These are phyloP conservation scores for Callinectes sapidus DNA, from an alignment of 2,888 invertebrate species.

Conservation along the genomic window DNA sequence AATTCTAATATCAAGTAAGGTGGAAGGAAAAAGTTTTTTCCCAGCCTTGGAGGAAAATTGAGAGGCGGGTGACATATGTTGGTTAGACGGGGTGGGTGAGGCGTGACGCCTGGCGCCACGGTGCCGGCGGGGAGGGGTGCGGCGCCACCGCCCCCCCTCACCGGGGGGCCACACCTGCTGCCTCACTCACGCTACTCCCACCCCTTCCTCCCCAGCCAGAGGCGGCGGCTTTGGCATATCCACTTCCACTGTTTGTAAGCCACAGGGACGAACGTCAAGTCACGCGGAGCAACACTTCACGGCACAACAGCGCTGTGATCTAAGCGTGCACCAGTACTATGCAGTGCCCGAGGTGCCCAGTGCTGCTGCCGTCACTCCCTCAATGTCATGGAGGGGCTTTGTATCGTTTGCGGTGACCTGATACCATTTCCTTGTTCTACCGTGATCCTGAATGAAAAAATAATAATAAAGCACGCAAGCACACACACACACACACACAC, in stretches of 20 bases:
- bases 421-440: neutral
- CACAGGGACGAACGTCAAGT: neutral
- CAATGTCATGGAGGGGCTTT: neutral
- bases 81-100: conserved; percentile 32
- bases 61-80: conserved; percentile 37
- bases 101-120: conserved; percentile 45
- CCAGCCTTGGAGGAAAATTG: conserved; percentile 29
- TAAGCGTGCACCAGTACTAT: neutral
- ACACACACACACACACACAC: conserved; percentile 33
- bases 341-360: neutral
- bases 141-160: conserved; percentile 19
- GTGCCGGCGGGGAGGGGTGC: conserved; percentile 40
- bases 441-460: neutral
- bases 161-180: conserved; percentile 36
- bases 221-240: conserved; percentile 16
- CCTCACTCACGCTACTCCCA: conserved; percentile 16
- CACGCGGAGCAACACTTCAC: neutral
- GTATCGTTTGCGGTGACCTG: neutral
- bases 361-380: neutral
- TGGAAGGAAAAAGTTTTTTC: neutral
- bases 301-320: neutral
- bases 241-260: neutral
- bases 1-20: neutral
- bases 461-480: neutral
- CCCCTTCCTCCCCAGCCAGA: neutral